phyloP scores from a whole-genome alignment of 2,797 vertebrate species.

The Chaenodraco wilsoni region DNA sequence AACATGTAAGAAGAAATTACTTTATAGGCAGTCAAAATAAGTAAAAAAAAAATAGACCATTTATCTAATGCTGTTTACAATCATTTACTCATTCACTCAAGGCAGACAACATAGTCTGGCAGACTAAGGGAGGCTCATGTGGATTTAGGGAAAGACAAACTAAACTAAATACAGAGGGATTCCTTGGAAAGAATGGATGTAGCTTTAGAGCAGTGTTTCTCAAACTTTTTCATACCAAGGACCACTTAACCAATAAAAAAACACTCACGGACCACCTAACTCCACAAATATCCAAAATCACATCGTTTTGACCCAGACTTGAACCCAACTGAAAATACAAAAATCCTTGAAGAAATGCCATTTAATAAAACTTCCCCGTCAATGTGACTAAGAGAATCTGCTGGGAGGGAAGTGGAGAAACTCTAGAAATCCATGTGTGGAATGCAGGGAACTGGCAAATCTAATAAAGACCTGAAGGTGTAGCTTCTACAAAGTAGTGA shows the following conservation, averaged over 20 bases:
- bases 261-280: too few relatives aligned
- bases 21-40: too few relatives aligned
- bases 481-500: constrained; percentile 4
- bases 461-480: background rate
- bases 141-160: constrained; percentile 1
- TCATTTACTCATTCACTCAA: too few relatives aligned
- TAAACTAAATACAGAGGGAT: background rate
- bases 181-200: background rate
- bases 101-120: background rate
- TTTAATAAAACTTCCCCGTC: background rate
- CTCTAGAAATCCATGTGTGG: background rate
- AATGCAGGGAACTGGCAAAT: background rate
- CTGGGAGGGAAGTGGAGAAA: background rate
- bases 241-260: too few relatives aligned
- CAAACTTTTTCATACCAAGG: too few relatives aligned
- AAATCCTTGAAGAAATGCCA: background rate
- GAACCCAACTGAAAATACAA: background rate
- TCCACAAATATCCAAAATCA: too few relatives aligned
- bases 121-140: background rate
- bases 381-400: background rate
- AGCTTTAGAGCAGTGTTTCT: background rate
- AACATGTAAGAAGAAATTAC: too few relatives aligned
- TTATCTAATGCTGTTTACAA: too few relatives aligned
- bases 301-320: background rate
- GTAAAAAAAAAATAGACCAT: too few relatives aligned